phyloP scores from a whole-genome alignment of 1,140 invertebrate species.

The Polyergus mexicanus region DNA sequence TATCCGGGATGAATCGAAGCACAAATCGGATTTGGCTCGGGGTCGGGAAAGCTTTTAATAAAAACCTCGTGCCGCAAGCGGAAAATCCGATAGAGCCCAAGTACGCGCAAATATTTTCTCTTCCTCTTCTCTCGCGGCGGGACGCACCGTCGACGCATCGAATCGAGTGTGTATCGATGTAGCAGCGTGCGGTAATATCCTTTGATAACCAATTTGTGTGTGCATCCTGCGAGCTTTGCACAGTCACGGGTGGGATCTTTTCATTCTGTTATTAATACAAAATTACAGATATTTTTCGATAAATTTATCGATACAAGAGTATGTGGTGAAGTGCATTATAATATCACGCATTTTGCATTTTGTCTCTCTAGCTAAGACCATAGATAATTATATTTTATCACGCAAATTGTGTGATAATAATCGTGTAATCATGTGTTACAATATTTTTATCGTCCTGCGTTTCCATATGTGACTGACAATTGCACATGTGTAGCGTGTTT shows the following conservation, averaged over 20 bases:
- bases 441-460: neutral
- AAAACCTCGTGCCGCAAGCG: conserved; percentile 80
- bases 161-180: conserved; percentile 84
- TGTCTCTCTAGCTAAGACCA: neutral
- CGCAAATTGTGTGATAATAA: neutral
- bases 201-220: conserved; percentile 86
- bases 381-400: neutral
- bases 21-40: conserved; percentile 70
- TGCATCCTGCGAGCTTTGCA: conserved; percentile 73
- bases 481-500: neutral
- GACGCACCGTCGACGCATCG: conserved; percentile 80
- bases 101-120: conserved; percentile 83
- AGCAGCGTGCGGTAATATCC: conserved; percentile 81
- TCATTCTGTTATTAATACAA: neutral
- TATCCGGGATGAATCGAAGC: conserved; percentile 70
- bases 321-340: neutral
- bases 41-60: conserved; percentile 81
- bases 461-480: neutral
- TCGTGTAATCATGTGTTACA: neutral
- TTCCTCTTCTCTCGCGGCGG: conserved; percentile 73
- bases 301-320: neutral
- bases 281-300: conserved; percentile 13
- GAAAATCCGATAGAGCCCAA: conserved; percentile 83
- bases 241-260: conserved; percentile 73
- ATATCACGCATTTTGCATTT: neutral